Evolutionary conservation across 2,113 vertebrate genomes (phyloP).

Genomic region (Chascanopsetta lugubris): DNA sequence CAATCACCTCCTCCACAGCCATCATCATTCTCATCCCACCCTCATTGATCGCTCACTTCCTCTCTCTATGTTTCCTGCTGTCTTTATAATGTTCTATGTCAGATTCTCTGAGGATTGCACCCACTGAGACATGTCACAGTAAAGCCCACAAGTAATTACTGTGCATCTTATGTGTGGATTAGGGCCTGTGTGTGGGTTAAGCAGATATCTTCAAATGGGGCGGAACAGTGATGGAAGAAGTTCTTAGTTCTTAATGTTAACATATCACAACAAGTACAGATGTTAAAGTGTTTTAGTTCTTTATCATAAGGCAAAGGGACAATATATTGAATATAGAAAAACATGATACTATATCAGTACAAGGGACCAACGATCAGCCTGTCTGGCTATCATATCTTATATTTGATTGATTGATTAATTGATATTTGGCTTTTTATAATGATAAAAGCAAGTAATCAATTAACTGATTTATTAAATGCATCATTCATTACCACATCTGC

Average conservation of each 20-base stretch:
- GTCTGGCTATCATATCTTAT: too few relatives aligned
- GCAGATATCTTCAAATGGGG: slow-evolving; percentile 8
- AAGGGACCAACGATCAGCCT: too few relatives aligned
- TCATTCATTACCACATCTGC: too few relatives aligned
- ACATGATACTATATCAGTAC: too few relatives aligned
- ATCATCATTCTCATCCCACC: slow-evolving; percentile 44
- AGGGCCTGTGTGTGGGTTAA: slow-evolving; percentile 28
- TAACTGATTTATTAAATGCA: too few relatives aligned
- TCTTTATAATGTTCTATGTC: slow-evolving; percentile 60
- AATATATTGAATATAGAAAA: too few relatives aligned
- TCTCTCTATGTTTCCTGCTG: slow-evolving; percentile 34
- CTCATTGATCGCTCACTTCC: slow-evolving; percentile 37
- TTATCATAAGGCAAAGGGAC: not conserved
- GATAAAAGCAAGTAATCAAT: too few relatives aligned
- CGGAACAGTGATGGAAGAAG: too few relatives aligned
- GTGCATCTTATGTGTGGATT: slow-evolving; percentile 10
- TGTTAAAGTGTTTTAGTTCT: not conserved
- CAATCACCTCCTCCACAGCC: slow-evolving; percentile 64
- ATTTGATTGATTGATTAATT: too few relatives aligned
- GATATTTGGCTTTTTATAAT: too few relatives aligned
- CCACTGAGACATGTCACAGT: slow-evolving; percentile 38
- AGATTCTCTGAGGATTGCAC: slow-evolving; percentile 34
- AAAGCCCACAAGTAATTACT: slow-evolving; percentile 51
- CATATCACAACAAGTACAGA: not conserved
- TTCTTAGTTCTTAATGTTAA: too few relatives aligned